Conservation (phyloP, 1,140 invertebrate species). For the Agrypnia vestita region DNA sequence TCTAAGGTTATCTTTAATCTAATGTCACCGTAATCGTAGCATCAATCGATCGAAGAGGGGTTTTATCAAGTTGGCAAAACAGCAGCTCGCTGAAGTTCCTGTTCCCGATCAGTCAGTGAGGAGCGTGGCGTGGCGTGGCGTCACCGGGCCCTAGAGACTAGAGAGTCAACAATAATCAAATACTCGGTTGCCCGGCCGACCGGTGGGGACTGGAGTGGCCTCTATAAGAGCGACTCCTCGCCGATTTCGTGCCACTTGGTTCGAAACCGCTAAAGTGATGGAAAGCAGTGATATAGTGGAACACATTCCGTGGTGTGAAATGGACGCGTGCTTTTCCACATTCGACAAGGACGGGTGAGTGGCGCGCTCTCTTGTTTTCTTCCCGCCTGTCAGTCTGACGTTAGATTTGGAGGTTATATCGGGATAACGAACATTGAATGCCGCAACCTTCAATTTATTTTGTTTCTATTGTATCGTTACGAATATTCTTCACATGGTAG, state of each 20-base stretch:
- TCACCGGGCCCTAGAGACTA: background rate
- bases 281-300: constrained; percentile 44
- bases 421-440: background rate
- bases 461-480: too few relatives aligned
- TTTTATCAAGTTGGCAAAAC: too few relatives aligned
- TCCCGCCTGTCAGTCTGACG: constrained; percentile 18
- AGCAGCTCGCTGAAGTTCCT: too few relatives aligned
- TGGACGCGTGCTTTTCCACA: constrained; percentile 90
- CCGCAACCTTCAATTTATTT: background rate
- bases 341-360: constrained; percentile 88
- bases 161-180: constrained; percentile 31
- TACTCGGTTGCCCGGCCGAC: constrained; percentile 28
- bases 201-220: constrained; percentile 22
- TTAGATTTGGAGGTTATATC: constrained; percentile 40
- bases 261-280: constrained; percentile 50
- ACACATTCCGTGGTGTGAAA: constrained; percentile 70
- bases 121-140: background rate
- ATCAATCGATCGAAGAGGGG: too few relatives aligned
- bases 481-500: too few relatives aligned
- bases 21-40: too few relatives aligned
- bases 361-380: background rate
- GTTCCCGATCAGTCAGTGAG: background rate
- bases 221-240: constrained; percentile 41
- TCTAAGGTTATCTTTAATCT: too few relatives aligned
- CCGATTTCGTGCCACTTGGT: constrained; percentile 47